Base-by-base conservation (phyloP, 2,888 invertebrate species). In the Enchytraeus crypticus region DNA sequence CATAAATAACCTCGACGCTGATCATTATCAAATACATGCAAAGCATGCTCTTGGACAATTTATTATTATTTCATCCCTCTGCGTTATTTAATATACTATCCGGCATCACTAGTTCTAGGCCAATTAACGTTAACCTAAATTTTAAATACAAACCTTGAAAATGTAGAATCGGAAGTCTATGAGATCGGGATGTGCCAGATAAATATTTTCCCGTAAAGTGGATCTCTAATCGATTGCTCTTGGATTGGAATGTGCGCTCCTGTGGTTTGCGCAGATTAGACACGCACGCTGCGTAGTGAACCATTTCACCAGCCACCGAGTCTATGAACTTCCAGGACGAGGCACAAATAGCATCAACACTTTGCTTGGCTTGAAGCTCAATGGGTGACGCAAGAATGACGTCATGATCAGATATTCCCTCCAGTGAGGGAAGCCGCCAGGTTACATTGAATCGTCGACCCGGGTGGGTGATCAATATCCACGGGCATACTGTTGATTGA, bases 221-320 rank as follows among this genome's bases (percentile, higher is more conserved):
- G 32, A 60, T 57, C 45, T 60, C 60, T 21, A 60, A 49, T 18
- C 60, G 43, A 47, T 57, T 56, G 11, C 55, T 34, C 54, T 60
- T 60, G 5, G 60, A 60, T 14, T 45, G 26, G 55, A 32, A 60
- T 11, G 38, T 23, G 23, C 60, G 30, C n/a, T 47, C 32, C 51
- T 60, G 55, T 23, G 60, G 60, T 47, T 38, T 60, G n/a, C 56
- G 43, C 14, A 57, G 32, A 21, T 47, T 55, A 23, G 60, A 60
- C 2, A 60, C 56, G 60, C 60, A 60, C 26, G 60, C 60, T n/a
- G 60, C 60, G 38, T 60, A 60, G 8, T 45, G 51, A 49, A 47
- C 46, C 8, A 38, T n/a, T n/a, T n/a, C n/a, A 2, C 33, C 53
- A 23, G 30, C 53, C n/a, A 30, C 53, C 21, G 53, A 27, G 23